Percentiles rank a stretch among this genome's conserved stretches.
These are phyloP conservation scores for Corapipo altera DNA, from an alignment of 2,113 vertebrate genomes.

Conservation along the genomic window DNA sequence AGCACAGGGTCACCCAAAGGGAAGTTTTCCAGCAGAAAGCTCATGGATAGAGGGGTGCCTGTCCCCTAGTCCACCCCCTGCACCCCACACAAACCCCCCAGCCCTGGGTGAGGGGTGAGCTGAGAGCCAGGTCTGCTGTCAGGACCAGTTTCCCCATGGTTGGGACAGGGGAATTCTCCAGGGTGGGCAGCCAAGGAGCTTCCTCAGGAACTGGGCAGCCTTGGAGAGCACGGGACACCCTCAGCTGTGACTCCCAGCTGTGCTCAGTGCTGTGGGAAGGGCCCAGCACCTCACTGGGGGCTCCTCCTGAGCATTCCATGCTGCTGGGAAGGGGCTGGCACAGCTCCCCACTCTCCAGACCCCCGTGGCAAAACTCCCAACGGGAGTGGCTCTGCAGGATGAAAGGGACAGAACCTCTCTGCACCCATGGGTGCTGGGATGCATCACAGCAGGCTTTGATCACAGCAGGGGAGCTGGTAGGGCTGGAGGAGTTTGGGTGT, in stretches of 20 bases:
- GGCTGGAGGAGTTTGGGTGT: too few species aligned
- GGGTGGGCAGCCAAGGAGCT: background rate
- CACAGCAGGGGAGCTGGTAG: background rate
- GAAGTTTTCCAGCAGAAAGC: background rate
- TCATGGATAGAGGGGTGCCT: fast-evolving
- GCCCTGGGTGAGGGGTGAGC: background rate
- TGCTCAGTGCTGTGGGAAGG: background rate
- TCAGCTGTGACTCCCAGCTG: background rate
- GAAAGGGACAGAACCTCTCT: background rate
- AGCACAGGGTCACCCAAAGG: background rate
- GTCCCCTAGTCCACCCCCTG: background rate
- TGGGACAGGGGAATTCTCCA: background rate
- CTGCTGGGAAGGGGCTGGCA: background rate
- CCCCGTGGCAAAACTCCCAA: fast-evolving
- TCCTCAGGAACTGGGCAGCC: background rate
- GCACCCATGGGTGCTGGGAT: fast-evolving
- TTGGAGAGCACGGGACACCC: background rate
- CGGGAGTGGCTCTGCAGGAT: background rate
- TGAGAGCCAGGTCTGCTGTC: background rate
- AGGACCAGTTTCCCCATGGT: fast-evolving
- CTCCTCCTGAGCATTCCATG: background rate
- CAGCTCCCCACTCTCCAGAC: fast-evolving
- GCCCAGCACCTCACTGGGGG: fast-evolving
- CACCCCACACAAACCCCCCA: background rate
- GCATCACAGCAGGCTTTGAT: fast-evolving